phyloP scores from a whole-genome alignment of 2,797 vertebrate species.

The Schizopygopsis pylzovi region DNA sequence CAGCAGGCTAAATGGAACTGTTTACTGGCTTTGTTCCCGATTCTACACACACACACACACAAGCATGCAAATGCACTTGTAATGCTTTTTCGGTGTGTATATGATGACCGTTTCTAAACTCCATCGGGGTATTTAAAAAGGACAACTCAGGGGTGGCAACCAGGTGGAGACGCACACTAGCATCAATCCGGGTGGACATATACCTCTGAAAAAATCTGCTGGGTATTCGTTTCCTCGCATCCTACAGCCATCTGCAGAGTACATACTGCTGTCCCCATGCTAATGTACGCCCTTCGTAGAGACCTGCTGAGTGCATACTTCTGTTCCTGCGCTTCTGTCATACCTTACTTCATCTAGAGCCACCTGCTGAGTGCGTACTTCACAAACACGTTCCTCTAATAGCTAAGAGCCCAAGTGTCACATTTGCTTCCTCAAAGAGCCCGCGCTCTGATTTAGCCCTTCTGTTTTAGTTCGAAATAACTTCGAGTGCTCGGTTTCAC shows the following conservation, averaged over 20 bases:
- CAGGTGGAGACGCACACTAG: conserved; percentile 68
- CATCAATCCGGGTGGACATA: conserved; percentile 1
- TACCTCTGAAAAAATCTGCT: neutral
- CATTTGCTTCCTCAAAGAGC: conserved; percentile 7
- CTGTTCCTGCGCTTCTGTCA: conserved; percentile 24
- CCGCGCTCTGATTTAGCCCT: conserved; percentile 13
- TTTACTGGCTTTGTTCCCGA: conserved; percentile 61
- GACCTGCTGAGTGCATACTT: conserved; percentile 52
- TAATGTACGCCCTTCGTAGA: conserved; percentile 34
- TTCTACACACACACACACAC: neutral
- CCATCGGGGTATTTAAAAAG: conserved; percentile 70
- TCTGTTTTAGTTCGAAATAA: conserved; percentile 24
- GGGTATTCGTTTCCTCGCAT: neutral
- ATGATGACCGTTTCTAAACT: conserved; percentile 51
- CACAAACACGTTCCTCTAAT: conserved; percentile 29
- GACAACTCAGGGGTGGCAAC: conserved; percentile 66
- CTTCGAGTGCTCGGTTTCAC: neutral
- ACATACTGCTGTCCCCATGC: conserved; percentile 45
- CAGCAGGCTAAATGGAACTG: conserved; percentile 55
- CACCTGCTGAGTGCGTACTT: conserved; percentile 44
- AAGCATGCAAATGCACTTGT: conserved; percentile 26
- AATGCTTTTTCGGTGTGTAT: conserved; percentile 8
- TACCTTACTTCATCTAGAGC: conserved; percentile 24
- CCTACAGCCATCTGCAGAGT: conserved; percentile 49
- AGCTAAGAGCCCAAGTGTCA: conserved; percentile 25